Base-by-base conservation (phyloP, 30 jellyfish, hydroid and myxozoan genomes). In the Calvadosia cruxmelitensis region DNA sequence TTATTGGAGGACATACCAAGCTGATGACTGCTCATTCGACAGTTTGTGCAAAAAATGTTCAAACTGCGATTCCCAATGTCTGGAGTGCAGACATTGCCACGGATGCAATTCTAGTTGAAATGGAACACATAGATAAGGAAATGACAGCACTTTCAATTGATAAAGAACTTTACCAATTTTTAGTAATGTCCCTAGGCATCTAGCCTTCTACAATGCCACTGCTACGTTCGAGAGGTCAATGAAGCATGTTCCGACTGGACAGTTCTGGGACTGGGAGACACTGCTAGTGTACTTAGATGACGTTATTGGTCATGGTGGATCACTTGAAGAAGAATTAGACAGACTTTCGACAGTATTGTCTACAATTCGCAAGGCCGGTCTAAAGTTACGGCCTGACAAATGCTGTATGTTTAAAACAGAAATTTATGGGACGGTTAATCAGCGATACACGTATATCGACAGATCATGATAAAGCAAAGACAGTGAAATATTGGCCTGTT, bases 191-290 rank as follows among this genome's bases (percentile, higher is more conserved):
- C n/a, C n/a, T n/a, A n/a, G n/a, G n/a, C n/a, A n/a, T n/a, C n/a
- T n/a, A n/a, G n/a, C n/a, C n/a, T n/a, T n/a, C n/a, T n/a, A n/a
- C n/a, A n/a, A n/a, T n/a, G n/a, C n/a, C n/a, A n/a, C n/a, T n/a
- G n/a, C 84, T 52, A 80, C 84, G 16, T 80, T 80, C 51, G 80
- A 71, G 69, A 51, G 80, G 13, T 76, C 84, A 29, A 80, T 71
- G 34, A 79, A 72, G 34, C 65, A 66, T 63, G 78, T 71, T 34
- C 64, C 72, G 63, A 66, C 85, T 26, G 80, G 80, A 3, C 64
- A 31, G 27, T 65, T 75, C 23, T 42, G 57, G n/a, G n/a, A n/a
- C n/a, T n/a, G n/a, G 57, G 20, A 42, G 20, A 42, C 57, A 42
- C 20, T 10, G 20, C 57, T 42, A 42, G 20, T 42, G 15, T 42